Evolutionary conservation across 2,797 vertebrate genomes (phyloP).

Genomic region (Ptychobarbus kaznakovi): DNA sequence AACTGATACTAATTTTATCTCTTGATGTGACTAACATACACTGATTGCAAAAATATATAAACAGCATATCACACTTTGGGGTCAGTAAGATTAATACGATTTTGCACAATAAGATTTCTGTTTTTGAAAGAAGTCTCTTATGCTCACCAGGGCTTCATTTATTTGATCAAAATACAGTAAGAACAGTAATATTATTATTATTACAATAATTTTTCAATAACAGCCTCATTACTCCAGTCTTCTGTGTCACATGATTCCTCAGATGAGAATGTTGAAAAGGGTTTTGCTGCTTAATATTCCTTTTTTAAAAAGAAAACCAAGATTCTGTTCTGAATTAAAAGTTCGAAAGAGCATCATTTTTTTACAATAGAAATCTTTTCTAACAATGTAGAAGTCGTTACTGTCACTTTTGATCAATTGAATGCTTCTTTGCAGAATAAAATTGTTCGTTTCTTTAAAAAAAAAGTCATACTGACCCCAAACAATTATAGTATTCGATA

Average conservation of each 20-base stretch:
- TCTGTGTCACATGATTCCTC: neutral
- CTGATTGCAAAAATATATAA: neutral
- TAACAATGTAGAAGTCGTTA: neutral
- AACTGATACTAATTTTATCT: neutral
- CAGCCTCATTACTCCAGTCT: neutral
- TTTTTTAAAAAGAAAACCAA: too few species aligned
- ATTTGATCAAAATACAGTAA: constrained; percentile 3
- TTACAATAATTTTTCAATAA: neutral
- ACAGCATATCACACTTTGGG: neutral
- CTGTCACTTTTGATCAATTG: neutral
- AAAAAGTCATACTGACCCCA: neutral
- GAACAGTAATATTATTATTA: neutral
- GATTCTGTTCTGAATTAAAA: neutral
- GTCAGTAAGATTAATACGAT: neutral
- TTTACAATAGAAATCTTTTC: neutral
- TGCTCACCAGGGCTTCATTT: neutral
- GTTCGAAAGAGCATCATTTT: neutral
- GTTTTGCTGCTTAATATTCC: neutral
- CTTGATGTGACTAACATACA: neutral
- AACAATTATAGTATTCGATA: neutral
- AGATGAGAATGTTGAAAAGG: neutral
- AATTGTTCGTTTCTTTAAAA: neutral
- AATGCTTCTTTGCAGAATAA: neutral
- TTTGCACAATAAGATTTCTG: neutral
- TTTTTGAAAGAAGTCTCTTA: neutral